phyloP scores from a whole-genome alignment of 2,888 invertebrate genomes.

The Cancer borealis region DNA sequence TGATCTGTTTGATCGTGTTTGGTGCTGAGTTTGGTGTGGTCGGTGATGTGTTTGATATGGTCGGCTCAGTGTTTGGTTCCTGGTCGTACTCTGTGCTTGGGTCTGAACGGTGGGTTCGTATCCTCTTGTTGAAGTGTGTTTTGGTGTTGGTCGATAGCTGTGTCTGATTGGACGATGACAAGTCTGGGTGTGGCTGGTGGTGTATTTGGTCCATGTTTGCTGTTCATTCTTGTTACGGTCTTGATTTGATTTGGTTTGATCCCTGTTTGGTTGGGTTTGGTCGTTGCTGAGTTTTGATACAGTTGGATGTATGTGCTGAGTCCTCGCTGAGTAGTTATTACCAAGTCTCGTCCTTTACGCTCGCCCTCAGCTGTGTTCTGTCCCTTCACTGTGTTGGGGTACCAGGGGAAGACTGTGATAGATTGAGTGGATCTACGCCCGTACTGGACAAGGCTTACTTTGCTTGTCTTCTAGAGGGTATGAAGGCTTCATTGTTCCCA shows the following conservation, averaged over 20 bases:
- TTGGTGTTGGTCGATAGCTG: not conserved
- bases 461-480: not conserved
- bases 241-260: not conserved
- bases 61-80: not conserved
- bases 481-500: not conserved
- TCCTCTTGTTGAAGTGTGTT: not conserved
- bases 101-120: not conserved
- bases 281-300: not conserved
- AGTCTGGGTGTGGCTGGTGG: not conserved
- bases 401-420: not conserved
- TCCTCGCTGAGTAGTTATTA: not conserved
- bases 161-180: not conserved
- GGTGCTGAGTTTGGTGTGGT: not conserved
- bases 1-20: not conserved
- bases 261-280: not conserved
- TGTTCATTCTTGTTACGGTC: not conserved
- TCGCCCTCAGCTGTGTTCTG: not conserved
- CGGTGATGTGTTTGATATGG: not conserved
- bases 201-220: not conserved
- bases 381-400: not conserved
- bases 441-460: not conserved
- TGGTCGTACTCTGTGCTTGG: not conserved
- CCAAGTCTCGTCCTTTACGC: not conserved
- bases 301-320: not conserved
- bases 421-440: not conserved